Percentiles rank a stretch among this genome's conserved stretches.
phyloP scores from a whole-genome alignment of 2,797 vertebrate genomes.

The Enteromius treurensis region DNA sequence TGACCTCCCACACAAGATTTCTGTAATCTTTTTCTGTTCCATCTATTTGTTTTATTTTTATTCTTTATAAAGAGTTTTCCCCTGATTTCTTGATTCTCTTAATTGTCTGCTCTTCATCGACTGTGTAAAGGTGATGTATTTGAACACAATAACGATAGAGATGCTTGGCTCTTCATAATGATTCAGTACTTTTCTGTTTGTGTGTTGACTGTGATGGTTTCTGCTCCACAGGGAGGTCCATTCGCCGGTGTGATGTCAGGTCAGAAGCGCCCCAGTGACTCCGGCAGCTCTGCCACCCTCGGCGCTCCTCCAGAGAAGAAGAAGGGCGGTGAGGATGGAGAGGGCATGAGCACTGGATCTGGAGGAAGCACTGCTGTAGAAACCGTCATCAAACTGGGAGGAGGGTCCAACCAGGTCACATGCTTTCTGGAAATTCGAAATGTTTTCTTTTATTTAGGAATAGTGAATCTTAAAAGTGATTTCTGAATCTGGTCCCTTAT shows the following conservation, averaged over 20 bases:
- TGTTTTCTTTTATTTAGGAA: no score
- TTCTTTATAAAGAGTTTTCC: not conserved
- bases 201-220: not conserved
- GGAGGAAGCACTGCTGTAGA: slow-evolving; percentile 80
- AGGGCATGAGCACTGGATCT: slow-evolving; percentile 71
- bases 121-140: not conserved
- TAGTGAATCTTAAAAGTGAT: not conserved
- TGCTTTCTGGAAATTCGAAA: not conserved
- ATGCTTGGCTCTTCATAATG: not conserved
- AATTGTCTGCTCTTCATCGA: not conserved
- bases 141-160: not conserved
- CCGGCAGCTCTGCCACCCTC: slow-evolving; percentile 70
- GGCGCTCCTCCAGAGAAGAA: slow-evolving; percentile 76
- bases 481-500: not conserved
- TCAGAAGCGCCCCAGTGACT: slow-evolving; percentile 79
- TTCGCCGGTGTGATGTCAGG: slow-evolving; percentile 72
- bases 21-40: no score
- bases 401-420: slow-evolving; percentile 90
- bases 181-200: not conserved
- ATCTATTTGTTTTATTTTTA: no score
- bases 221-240: slow-evolving; percentile 6
- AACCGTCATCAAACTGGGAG: slow-evolving; percentile 92
- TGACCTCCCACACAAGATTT: no score
- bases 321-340: slow-evolving; percentile 75
- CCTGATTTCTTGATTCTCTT: not conserved